Base-by-base conservation (phyloP, 2,797 vertebrate species). In the Dipus sagitta region DNA sequence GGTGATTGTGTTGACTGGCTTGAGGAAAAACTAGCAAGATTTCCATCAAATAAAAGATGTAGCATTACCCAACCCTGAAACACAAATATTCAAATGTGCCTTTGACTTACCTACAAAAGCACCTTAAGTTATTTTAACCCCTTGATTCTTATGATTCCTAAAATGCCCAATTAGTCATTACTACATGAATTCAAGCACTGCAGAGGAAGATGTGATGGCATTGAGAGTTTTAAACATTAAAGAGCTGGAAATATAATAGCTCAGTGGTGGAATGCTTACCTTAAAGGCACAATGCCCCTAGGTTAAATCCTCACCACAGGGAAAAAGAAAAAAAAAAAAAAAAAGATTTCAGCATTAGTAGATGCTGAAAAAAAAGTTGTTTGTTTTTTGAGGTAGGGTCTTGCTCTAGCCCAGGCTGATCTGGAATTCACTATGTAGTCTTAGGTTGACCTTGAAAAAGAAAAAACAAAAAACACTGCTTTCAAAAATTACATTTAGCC, bases 71-170 rank as follows among this genome's bases (percentile, higher is more conserved):
- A 80, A 71, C 58, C 64, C 38, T 65, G 47, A 92, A 82, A 92
- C 77, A 83, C 76, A 90, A 95, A 93, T 58, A 87, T 18, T 89
- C 54, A 42, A 8, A 74, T 83, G 64, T 92, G 65, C 67, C 78
- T 81, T 54, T 83, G 71, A 92, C 20, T 77, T 77, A 78, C 24
- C 21, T 47, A 74, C 52, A 76, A 92, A 71, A 88, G 47, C 38
- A 74, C n/a, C n/a, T 54, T 24, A 24, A 34, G 52, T 80, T 70
- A 80, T 67, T 86, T 80, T 86, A 92, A 86, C 60, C 32, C 64
- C 72, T 88, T 92, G 64, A 90, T 84, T 91, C 78, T 72, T 80
- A 65, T 13, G 92, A 32, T 75, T 87, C 58, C 77, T 86, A 80
- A 91, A 94, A 94, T 30, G 54, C 17, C 58, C 70, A 42, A 13